These are phyloP conservation scores for Sebastes glaucus DNA, from an alignment of 2,797 vertebrate genomes.

Conservation along the genomic window DNA sequence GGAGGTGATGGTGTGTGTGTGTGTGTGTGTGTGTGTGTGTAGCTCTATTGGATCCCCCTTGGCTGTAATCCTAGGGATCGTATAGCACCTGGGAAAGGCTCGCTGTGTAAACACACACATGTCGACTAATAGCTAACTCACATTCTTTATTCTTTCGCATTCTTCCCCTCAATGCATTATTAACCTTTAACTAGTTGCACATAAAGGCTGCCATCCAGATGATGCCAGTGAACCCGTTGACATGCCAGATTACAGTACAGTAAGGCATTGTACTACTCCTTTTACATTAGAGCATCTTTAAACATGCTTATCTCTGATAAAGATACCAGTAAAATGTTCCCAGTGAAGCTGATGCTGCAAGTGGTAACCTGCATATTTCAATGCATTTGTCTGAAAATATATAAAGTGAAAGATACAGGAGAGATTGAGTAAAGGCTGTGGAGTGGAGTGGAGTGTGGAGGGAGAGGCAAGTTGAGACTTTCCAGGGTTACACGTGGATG, in stretches of 20 bases:
- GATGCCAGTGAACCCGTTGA: slow-evolving; percentile 10
- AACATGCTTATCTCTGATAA: not conserved
- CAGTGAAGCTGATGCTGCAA: not conserved
- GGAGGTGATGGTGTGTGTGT: slow-evolving; percentile 38
- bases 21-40: slow-evolving; percentile 25
- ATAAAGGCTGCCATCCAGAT: not conserved
- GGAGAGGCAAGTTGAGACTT: slow-evolving; percentile 61
- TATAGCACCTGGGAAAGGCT: slow-evolving; percentile 78
- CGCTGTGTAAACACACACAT: slow-evolving; percentile 78
- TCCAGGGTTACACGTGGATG: slow-evolving; percentile 61
- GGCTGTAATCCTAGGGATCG: slow-evolving; percentile 76
- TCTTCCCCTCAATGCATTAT: slow-evolving; percentile 41
- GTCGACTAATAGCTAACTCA: slow-evolving; percentile 62
- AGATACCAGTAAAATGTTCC: not conserved
- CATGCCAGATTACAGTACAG: not conserved
- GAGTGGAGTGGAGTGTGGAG: not conserved
- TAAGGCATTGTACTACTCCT: not conserved
- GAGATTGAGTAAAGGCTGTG: not conserved
- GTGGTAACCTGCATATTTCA: not conserved
- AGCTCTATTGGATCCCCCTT: slow-evolving; percentile 35
- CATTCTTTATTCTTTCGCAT: slow-evolving; percentile 67
- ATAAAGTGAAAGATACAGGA: not conserved
- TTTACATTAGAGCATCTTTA: not conserved
- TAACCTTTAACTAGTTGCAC: slow-evolving; percentile 50
- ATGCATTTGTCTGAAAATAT: not conserved